These are phyloP conservation scores for Paedocypris micromegethes DNA, from an alignment of 2,797 vertebrate species.

Conservation along the genomic window DNA sequence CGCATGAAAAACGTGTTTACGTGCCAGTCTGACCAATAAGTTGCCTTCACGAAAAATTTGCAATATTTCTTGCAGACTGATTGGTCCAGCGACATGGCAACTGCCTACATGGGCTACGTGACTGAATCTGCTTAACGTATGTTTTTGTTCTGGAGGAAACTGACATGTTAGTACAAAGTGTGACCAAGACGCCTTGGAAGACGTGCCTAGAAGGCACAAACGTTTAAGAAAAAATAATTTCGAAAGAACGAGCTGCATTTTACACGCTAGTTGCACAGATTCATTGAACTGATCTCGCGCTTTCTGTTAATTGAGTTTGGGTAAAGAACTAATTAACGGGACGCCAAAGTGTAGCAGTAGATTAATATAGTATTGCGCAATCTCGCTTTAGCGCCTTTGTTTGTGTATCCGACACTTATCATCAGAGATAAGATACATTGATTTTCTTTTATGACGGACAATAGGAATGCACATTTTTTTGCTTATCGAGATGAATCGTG, in stretches of 20 bases:
- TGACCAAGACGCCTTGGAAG: not conserved
- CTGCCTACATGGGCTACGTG: conserved; percentile 51
- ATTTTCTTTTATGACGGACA: not conserved
- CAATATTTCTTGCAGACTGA: conserved; percentile 19
- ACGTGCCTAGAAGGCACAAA: not conserved
- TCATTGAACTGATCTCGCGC: no score
- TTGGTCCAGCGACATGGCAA: conserved; percentile 35
- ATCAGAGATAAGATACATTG: not conserved
- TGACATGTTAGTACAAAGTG: not conserved
- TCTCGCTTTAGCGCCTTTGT: not conserved
- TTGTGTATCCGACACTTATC: conserved; percentile 10
- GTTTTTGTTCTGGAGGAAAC: conserved; percentile 7
- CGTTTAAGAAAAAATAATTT: no score
- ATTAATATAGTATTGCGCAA: not conserved
- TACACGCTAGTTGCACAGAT: no score
- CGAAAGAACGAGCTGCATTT: no score
- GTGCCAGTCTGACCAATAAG: conserved; percentile 44
- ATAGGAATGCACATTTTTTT: not conserved
- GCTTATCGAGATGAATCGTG: not conserved
- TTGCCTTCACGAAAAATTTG: conserved; percentile 4
- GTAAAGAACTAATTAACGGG: not conserved
- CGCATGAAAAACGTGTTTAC: conserved; percentile 23
- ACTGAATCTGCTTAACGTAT: conserved; percentile 11
- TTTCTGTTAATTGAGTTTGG: no score
- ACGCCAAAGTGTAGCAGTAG: no score